Base-by-base conservation (phyloP, 2,888 invertebrate genomes). In the Drosophila suboccidentalis region DNA sequence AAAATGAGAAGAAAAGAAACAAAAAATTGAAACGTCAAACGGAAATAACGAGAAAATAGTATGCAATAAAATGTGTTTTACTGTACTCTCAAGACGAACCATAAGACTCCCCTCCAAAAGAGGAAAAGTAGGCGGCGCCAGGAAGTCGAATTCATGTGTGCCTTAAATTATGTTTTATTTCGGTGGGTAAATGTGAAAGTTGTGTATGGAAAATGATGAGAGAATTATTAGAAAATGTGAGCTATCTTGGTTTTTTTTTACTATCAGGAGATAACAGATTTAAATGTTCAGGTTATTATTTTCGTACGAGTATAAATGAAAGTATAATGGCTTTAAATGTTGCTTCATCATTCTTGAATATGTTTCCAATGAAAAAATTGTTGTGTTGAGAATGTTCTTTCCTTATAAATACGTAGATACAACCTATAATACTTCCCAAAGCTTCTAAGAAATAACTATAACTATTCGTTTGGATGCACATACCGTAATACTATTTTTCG, bases 41-140 rank as follows among this genome's bases (percentile, higher is more conserved):
- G 80, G 87, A 89, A 84, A 74, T 87, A 71, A 73, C 73, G 71
- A 66, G 72, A 89, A 89, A 84, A 87, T 87, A 83, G 72, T 77
- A 54, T 86, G 81, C 69, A 87, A 84, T 84, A 84, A 87, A 89
- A 83, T 69, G 55, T 66, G 50, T 55, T 82, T 67, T 79, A 69
- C 43, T 65, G 53, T 66, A 51, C 46, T 9, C 29, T 34, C 41
- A 49, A 44, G 17, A 46, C 34, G 44, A 50, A 34, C n/a, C 43
- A 46, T n/a, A 13, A n/a, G 13, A 36, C 13, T 9, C 46, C 1
- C 58, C 55, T 55, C 22, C 29, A 43, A 61, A 43, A 54, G 22
- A 5, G 4, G n/a, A 47, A 39, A 61, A 41, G 36, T 50, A 29
- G 34, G 22, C 36, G 17, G 47, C 43, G 13, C 36, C 46, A 60